Percentiles rank a stretch among this genome's conserved stretches.
Conservation (phyloP, 2,888 invertebrate genomes). For the Rapana venosa region DNA sequence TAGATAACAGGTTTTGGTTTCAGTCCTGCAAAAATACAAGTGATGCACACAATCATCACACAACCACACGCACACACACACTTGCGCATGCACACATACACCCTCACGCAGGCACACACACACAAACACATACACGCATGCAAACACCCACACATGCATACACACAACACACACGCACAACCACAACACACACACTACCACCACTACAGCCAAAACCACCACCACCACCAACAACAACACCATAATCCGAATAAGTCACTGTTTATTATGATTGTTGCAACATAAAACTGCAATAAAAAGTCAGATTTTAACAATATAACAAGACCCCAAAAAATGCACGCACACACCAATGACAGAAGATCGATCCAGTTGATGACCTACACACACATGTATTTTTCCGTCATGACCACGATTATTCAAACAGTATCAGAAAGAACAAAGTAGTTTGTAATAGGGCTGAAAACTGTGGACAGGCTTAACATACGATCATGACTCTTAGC, state of each 20-base stretch:
- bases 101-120: neutral
- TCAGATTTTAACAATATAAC: constrained; percentile 22
- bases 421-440: no score
- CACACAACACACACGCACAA: neutral
- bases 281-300: constrained; percentile 7
- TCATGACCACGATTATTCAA: no score
- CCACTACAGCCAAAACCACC: neutral
- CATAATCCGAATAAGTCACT: neutral
- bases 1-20: no score
- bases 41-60: neutral
- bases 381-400: no score
- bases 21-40: no score
- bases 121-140: neutral
- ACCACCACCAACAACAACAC: neutral
- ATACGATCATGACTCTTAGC: no score
- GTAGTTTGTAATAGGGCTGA: no score
- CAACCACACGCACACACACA: neutral
- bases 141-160: neutral
- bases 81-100: neutral
- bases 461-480: no score
- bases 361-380: no score
- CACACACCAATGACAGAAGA: neutral
- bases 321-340: neutral
- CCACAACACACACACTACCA: neutral
- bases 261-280: constrained; percentile 18